Percentiles rank a stretch among this genome's conserved stretches.
Conservation (phyloP, 2,888 invertebrate species). For the Phengaris arion region DNA sequence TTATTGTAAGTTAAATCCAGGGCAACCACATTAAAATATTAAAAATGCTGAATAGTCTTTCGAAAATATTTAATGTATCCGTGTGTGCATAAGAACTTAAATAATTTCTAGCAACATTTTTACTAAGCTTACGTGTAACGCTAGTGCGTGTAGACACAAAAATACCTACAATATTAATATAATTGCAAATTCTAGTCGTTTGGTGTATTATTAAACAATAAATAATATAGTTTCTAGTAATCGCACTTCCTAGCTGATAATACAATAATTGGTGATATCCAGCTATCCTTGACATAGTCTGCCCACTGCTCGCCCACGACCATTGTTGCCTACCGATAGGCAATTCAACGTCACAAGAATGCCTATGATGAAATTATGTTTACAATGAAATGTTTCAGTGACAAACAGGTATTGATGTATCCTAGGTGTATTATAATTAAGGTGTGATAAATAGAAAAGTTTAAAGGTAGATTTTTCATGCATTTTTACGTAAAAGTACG, state of each 20-base stretch:
- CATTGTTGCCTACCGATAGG: slow-evolving; percentile 39
- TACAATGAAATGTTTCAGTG: slow-evolving; percentile 10
- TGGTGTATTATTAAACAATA: slow-evolving; percentile 23
- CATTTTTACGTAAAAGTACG: no score
- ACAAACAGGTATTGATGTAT: background rate
- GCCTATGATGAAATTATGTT: slow-evolving; percentile 9
- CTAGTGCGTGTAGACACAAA: no score
- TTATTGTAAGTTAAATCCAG: no score
- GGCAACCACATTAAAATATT: no score
- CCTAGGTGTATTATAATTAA: background rate
- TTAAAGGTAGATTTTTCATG: background rate
- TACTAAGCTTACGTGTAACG: no score
- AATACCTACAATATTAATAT: no score
- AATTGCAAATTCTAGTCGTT: background rate
- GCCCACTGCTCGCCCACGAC: slow-evolving; percentile 57
- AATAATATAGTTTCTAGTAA: slow-evolving; percentile 33
- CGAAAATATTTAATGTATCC: no score
- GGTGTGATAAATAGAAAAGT: background rate
- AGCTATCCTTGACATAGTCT: slow-evolving; percentile 65
- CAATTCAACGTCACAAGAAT: background rate
- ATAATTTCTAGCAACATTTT: no score
- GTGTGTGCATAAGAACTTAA: no score
- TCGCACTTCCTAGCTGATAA: slow-evolving; percentile 19
- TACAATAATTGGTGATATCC: slow-evolving; percentile 39
- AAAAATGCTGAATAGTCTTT: no score